Conservation (phyloP, 2,888 invertebrate genomes). For the Heliconius aoede region DNA sequence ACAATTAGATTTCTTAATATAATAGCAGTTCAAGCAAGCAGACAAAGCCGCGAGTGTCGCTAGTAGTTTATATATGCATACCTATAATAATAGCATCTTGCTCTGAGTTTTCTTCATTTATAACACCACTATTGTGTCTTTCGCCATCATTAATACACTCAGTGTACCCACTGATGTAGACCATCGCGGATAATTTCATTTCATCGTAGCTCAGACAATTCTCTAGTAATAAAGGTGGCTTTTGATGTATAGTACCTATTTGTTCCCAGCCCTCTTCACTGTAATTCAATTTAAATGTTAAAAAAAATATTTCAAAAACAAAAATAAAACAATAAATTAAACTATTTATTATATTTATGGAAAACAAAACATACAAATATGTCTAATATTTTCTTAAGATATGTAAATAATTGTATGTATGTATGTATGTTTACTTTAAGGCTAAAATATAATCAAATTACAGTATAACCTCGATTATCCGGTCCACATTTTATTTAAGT, state of each 20-base stretch:
- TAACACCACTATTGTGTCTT: conserved; percentile 78
- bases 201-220: conserved; percentile 86
- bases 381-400: no score
- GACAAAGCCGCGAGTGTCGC: background rate
- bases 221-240: conserved; percentile 78
- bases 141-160: conserved; percentile 85
- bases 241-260: conserved; percentile 82
- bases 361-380: no score
- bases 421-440: no score
- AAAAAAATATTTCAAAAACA: background rate
- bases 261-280: conserved; percentile 83
- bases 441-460: no score
- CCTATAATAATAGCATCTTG: conserved; percentile 75
- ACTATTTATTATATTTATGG: no score
- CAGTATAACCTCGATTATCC: no score
- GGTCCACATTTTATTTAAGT: no score
- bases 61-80: conserved; percentile 42
- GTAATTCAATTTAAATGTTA: conserved; percentile 32
- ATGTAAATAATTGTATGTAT: no score
- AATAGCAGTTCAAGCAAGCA: no score
- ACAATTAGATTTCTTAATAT: no score
- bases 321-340: background rate
- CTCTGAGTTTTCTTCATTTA: conserved; percentile 71
- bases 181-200: conserved; percentile 84
- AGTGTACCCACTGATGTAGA: conserved; percentile 84